Percentiles rank a stretch among this genome's conserved stretches.
phyloP scores from a whole-genome alignment of 2,888 invertebrate species.

The Eumerus sabulonum region DNA sequence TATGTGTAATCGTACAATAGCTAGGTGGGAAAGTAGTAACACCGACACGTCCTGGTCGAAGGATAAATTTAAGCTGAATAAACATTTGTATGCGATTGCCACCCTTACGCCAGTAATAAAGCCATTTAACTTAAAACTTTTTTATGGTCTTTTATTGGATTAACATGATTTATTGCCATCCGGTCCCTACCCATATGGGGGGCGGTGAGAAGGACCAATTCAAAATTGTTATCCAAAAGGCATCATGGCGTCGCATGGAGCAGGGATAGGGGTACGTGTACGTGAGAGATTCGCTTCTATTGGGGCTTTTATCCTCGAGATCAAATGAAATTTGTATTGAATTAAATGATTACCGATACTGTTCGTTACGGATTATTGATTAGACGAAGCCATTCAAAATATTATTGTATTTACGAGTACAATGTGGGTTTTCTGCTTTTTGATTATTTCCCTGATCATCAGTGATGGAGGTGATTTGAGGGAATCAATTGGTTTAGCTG shows the following conservation, averaged over 20 bases:
- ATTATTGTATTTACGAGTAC: not conserved
- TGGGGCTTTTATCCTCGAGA: conserved; percentile 37
- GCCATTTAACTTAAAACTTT: conserved; percentile 68
- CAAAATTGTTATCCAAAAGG: conserved; percentile 64
- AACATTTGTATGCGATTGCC: conserved; percentile 65
- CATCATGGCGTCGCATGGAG: conserved; percentile 5
- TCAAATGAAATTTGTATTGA: conserved; percentile 62
- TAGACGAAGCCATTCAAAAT: conserved; percentile 33
- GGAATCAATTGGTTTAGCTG: conserved; percentile 1
- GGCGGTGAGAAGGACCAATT: conserved; percentile 44
- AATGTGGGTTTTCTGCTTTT: conserved; percentile 1
- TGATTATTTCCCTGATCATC: not conserved
- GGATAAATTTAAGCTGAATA: conserved; percentile 46
- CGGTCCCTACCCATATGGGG: conserved; percentile 4
- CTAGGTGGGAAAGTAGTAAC: not conserved
- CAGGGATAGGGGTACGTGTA: conserved; percentile 10
- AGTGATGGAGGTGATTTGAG: conserved; percentile 3
- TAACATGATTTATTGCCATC: conserved; percentile 64
- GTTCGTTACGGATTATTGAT: conserved; percentile 49
- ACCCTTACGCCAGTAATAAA: conserved; percentile 63
- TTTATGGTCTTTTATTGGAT: conserved; percentile 67
- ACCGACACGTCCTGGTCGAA: not conserved
- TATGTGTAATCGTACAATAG: conserved; percentile 2
- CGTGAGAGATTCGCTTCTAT: conserved; percentile 43
- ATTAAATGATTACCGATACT: conserved; percentile 50